Conservation (phyloP, 2,113 vertebrate species). For the Alaudala cheleensis region DNA sequence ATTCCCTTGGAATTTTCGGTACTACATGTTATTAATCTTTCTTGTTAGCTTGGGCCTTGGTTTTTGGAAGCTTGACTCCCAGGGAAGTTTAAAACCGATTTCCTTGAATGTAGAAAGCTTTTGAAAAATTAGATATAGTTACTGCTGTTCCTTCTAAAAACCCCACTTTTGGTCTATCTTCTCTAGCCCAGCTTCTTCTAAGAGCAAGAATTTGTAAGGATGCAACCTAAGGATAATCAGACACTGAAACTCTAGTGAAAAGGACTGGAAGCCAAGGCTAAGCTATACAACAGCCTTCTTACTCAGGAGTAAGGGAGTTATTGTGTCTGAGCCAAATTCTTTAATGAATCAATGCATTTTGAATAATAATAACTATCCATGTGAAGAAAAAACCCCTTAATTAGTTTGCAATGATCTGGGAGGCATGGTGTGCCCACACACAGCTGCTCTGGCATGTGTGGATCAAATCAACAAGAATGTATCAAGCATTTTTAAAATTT, state of each 20-base stretch:
- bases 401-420: not conserved
- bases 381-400: not conserved
- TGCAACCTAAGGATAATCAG: not conserved
- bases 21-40: not conserved
- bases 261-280: not conserved
- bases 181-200: not conserved
- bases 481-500: not conserved
- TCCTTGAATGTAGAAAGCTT: not conserved
- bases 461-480: not conserved
- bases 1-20: not conserved
- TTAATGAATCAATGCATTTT: not conserved
- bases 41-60: not conserved
- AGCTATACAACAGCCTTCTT: not conserved
- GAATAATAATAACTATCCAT: not conserved
- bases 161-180: not conserved
- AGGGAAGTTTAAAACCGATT: not conserved
- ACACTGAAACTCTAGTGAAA: not conserved
- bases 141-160: not conserved
- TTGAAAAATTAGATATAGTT: not conserved
- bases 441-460: not conserved
- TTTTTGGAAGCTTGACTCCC: not conserved
- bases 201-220: not conserved
- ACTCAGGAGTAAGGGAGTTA: not conserved
- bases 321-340: not conserved
- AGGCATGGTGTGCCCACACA: not conserved